Evolutionary conservation across 1,140 invertebrate genomes (phyloP), one percentile per base, ranked within the genome.

Genomic region (Pristionchus pacificus): DNA sequence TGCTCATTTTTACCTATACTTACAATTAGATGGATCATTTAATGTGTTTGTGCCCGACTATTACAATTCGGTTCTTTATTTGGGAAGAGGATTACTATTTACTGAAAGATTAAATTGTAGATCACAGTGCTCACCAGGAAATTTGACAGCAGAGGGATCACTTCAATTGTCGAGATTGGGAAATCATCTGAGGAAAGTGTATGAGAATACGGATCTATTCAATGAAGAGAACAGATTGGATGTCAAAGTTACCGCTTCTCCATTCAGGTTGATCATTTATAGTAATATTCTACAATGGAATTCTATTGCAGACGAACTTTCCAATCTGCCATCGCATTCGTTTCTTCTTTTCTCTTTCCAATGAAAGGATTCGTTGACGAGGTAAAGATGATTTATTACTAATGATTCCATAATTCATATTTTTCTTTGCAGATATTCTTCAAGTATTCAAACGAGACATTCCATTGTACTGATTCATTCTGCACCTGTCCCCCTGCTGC

Each of bases 131-230:
- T n/a, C 29, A 0, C 57, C 68, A 33, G 71, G 65, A 24, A 58
- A 71, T 58, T 49, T 72, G 59, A 72, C 58, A 10, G 71, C 71
- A 1, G 71, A 72, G 57, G 71, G 71, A 28, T 58, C 71, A 14
- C 28, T 72, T 1, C 65, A 63, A 58, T 61, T 49, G 49, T 15
- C 61, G 6, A 57, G 19, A 60, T 59, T 72, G 19, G 65, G 65
- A 25, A 63, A 67, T 15, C 67, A 49, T 24, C 58, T 72, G 57
- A 68, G 60, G 49, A n/a, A 60, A 2, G 32, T 49, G 2, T 72
- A 62, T 65, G 24, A 3, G 13, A 14, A 3, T 68, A 24, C 49
- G 6, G 6, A 13, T 13, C 61, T 69, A 19, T 55, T 68, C 65
- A 68, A 65, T 55, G 63, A 65, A 64, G 14, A 62, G 65, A 65